Evolutionary conservation across 2,113 vertebrate genomes (phyloP).

Genomic region (Plecotus auritus): DNA sequence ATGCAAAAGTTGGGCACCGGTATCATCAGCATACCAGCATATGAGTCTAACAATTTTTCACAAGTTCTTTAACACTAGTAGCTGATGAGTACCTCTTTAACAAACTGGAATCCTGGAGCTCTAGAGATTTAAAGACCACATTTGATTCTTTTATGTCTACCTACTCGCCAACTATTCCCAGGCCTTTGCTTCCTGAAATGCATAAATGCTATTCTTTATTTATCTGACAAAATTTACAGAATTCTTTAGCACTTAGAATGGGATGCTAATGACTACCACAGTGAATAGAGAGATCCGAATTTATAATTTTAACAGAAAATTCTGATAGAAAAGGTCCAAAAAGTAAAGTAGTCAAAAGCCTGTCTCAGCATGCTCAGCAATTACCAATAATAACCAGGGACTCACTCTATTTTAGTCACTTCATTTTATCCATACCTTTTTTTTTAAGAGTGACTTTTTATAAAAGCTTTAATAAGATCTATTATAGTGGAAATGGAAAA

Average conservation of each 20-base stretch:
- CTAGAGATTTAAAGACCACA: not conserved
- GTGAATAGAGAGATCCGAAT: not conserved
- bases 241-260: not conserved
- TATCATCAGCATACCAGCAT: not conserved
- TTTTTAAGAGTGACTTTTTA: constrained; percentile 40
- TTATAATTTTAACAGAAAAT: constrained; percentile 43
- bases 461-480: constrained; percentile 53
- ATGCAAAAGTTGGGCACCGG: not conserved
- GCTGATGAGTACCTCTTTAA: not conserved
- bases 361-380: not conserved
- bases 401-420: constrained; percentile 38
- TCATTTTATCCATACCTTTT: constrained; percentile 38
- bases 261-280: constrained; percentile 1
- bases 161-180: not conserved
- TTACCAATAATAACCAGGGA: constrained; percentile 10
- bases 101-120: not conserved
- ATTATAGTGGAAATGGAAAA: constrained; percentile 66
- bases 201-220: constrained; percentile 17
- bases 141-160: not conserved
- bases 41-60: not conserved
- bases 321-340: constrained; percentile 11
- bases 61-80: not conserved
- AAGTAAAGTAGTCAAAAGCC: constrained; percentile 21
- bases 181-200: not conserved
- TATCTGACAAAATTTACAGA: constrained; percentile 25